phyloP scores from a whole-genome alignment of 2,888 invertebrate species.

The Orthosia gothica region DNA sequence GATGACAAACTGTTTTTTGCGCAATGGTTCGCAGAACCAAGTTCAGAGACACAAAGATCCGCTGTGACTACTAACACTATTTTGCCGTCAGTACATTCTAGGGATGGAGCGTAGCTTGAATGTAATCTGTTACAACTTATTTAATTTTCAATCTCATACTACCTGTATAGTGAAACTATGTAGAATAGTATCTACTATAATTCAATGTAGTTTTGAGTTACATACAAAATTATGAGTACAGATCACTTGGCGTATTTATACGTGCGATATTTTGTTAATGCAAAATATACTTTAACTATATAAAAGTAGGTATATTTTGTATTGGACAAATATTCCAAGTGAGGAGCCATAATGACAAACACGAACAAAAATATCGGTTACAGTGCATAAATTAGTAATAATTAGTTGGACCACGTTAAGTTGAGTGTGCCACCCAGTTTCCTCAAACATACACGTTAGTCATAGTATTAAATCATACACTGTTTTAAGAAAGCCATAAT shows the following conservation, averaged over 20 bases:
- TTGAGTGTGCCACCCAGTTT: slow-evolving; percentile 24
- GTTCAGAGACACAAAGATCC: no score
- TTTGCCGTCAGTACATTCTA: slow-evolving; percentile 19
- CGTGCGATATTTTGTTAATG: neutral
- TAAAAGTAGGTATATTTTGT: neutral
- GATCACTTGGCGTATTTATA: neutral
- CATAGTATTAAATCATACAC: slow-evolving; percentile 19
- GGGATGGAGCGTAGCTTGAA: neutral
- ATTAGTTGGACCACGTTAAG: slow-evolving; percentile 42
- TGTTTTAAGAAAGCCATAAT: slow-evolving; percentile 9
- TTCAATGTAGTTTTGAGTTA: neutral
- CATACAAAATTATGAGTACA: slow-evolving; percentile 3
- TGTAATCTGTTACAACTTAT: neutral
- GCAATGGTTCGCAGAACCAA: no score
- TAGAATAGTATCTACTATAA: neutral
- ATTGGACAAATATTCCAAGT: neutral
- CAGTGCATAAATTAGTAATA: neutral
- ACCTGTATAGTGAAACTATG: neutral
- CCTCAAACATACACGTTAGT: slow-evolving; percentile 39
- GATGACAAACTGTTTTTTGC: no score
- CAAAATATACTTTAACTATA: neutral
- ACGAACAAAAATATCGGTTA: slow-evolving; percentile 18
- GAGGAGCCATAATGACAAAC: slow-evolving; percentile 2
- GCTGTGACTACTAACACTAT: neutral
- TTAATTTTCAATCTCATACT: neutral